Base-by-base conservation (phyloP, 1,140 invertebrate species). In the Dryas iulia region DNA sequence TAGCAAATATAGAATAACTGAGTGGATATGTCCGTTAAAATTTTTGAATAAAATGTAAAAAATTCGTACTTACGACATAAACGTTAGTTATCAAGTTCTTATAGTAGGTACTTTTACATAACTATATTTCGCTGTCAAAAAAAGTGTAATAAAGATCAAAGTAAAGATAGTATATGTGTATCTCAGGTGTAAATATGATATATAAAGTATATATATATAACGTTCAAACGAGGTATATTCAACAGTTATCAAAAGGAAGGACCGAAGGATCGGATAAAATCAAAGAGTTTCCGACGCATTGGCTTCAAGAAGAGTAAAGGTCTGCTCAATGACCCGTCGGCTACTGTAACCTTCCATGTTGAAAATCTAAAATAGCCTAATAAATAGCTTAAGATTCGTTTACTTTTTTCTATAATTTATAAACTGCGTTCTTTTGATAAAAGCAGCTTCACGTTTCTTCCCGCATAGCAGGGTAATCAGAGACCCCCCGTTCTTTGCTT, bases 231-330 rank as follows among this genome's bases (percentile, higher is more conserved):
- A 52, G 53, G 11, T 59, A 33, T 21, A 24, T 59, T 24, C 30
- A 33, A 59, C 23, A 59, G 28, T 31, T 11, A 12, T 26, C 21
- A 33, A 59, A 31, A 30, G 30, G 14, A 59, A 59, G 31, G 30
- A 12, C 21, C 30, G 12, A 59, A 59, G 57, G 28, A 23, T 58
- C 28, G 57, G 28, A 59, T 59, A 59, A 59, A 59, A 35, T 59
- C 58, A 59, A 59, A 33, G 57, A 58, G 58, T 59, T 59, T 59
- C 30, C 57, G 10, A 33, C 18, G 31, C 30, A 59, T 59, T 59
- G 28, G 30, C n/a, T 35, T 3, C 23, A 35, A 33, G 30, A 59
- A 33, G 57, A 23, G 57, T 30, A 59, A 59, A 30, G 14, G 30
- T n/a, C 10, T 31, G 11, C n/a, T 59, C 30, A 35, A 59, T 59